Conservation (phyloP, 23 tunicate species). For the Halocynthia roretzi region DNA sequence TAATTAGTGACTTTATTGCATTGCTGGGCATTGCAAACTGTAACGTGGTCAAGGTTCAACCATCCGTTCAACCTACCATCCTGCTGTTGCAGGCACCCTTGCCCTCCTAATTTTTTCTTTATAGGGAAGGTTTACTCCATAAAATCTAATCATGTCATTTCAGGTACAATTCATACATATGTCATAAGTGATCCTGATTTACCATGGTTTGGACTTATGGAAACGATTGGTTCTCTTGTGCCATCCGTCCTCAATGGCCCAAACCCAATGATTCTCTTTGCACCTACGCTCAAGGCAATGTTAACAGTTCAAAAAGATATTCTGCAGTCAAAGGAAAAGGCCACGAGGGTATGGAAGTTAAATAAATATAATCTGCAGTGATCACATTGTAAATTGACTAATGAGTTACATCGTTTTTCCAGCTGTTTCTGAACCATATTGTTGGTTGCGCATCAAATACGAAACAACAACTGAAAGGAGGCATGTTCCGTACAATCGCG, state of each 20-base stretch:
- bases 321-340: too few relatives aligned
- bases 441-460: slow-evolving; percentile 19
- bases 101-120: too few relatives aligned
- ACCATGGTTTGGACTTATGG: slow-evolving; percentile 21
- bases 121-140: too few relatives aligned
- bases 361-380: too few relatives aligned
- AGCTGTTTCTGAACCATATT: slow-evolving; percentile 34
- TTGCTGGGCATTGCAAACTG: not conserved
- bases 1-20: too few relatives aligned
- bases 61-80: not conserved
- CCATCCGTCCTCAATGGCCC: slow-evolving; percentile 9
- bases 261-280: slow-evolving; percentile 5
- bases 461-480: slow-evolving; percentile 1
- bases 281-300: slow-evolving; percentile 3
- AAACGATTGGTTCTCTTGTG: slow-evolving; percentile 7
- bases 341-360: too few relatives aligned
- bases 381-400: too few relatives aligned
- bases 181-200: slow-evolving; percentile 7
- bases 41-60: not conserved
- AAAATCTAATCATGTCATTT: not conserved
- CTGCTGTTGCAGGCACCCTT: too few relatives aligned
- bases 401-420: not conserved
- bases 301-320: too few relatives aligned
- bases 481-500: slow-evolving; percentile 4
- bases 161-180: slow-evolving; percentile 14